Evolutionary conservation across 2,113 vertebrate species (phyloP), one percentile per base, ranked within the genome.

Genomic region (Pangasianodon gigas): DNA sequence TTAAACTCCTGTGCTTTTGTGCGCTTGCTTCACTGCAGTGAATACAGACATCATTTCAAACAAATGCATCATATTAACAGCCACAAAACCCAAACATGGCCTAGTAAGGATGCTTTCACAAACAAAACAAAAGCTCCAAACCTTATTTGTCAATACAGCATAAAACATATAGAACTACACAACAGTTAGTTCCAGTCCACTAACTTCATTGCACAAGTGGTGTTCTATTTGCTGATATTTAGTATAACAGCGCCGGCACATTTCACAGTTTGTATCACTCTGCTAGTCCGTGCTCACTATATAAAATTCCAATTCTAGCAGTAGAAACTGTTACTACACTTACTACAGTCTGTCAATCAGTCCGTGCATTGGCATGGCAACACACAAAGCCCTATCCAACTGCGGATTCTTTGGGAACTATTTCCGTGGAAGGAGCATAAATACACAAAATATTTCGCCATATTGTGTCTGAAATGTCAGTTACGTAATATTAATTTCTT

Each of bases 21-120:
- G 91, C 93, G 83, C 93, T 93, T 87, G 91, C 91, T 91, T 95
- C 92, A 18, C 96, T 96, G 88, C 89, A 89, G 89, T 92, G 58
- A 90, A 93, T 87, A 93, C 87, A 65, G 91, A 93, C 54, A 54
- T 10, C 24, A 60, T 87, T 86, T 16, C 19, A 71, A 71, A 83
- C 62, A 56, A 69, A 32, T n/a, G 21, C 58, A 13, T 13, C 67
- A 83, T 56, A 29, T 29, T 21, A 48, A 56, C 11, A 37, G 48
- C 19, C n/a, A 67, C 41, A 65, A 54, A 88, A 24, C 10, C 2
- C 24, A 69, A 71, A 41, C 8, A 41, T 32, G 29, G 29, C 16
- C 41, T 13, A 80, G 54, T n/a, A 46, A 87, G 6, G 37, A 58
- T 83, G 26, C 52, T 18, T 46, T 29, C 11, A 14, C 54, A 58